Conservation (phyloP, 2,888 invertebrate genomes). For the Caenorhabditis macrosperma region DNA sequence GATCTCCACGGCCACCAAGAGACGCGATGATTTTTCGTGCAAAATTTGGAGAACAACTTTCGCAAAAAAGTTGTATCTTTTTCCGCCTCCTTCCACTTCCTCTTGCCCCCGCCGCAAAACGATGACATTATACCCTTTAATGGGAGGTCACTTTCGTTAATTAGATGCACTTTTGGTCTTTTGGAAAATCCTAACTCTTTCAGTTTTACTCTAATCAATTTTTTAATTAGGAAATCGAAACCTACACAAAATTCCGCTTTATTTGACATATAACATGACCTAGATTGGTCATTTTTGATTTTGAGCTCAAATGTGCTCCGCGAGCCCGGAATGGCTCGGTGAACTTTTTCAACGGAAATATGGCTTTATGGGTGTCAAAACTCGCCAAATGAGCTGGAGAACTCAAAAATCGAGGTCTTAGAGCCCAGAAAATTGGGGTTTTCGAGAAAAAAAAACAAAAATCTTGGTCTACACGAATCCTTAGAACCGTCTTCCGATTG, state of each 20-base stretch:
- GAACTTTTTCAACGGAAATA: not conserved
- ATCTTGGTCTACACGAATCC: too few species aligned
- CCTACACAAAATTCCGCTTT: not conserved
- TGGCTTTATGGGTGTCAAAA: not conserved
- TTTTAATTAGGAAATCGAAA: not conserved
- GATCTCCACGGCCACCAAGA: constrained; percentile 10
- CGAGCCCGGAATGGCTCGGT: not conserved
- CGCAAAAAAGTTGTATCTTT: too few species aligned
- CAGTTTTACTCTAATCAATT: not conserved
- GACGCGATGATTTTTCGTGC: constrained; percentile 5
- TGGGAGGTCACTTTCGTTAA: not conserved
- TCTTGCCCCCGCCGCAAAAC: too few species aligned
- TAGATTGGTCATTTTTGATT: not conserved
- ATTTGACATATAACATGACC: not conserved
- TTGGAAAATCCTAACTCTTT: not conserved
- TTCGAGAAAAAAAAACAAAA: not conserved
- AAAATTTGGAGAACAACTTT: not conserved
- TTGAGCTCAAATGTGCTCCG: not conserved
- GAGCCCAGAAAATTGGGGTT: not conserved
- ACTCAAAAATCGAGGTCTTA: not conserved
- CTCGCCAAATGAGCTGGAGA: not conserved
- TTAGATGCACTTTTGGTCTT: too few species aligned
- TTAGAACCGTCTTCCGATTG: not conserved
- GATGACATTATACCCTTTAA: too few species aligned
- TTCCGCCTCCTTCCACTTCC: constrained; percentile 1